Base-by-base conservation (phyloP, 2,888 invertebrate species). In the Aproaerema taeniolella region DNA sequence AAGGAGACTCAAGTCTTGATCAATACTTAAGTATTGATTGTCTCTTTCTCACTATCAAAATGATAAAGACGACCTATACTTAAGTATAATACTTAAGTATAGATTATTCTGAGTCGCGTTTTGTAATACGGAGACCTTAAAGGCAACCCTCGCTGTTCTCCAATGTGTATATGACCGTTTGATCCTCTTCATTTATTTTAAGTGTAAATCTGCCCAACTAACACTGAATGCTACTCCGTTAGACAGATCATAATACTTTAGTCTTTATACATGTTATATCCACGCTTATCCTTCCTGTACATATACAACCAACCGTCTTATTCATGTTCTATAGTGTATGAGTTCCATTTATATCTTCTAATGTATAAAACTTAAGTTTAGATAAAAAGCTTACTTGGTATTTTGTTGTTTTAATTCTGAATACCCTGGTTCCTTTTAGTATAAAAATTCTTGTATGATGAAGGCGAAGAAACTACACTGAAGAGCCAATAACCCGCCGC, bases 351-450 rank as follows among this genome's bases (percentile, higher is more conserved):
- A 66, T 69, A 72, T 68, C 72, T 67, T 78, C 55, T 74, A 66
- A 67, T 74, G 72, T 75, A 67, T 75, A 74, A 70, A 69, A 71
- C 62, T 69, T 74, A 73, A 72, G 71, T 70, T 76, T 78, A 80
- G 79, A 73, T 77, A 73, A 78, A 81, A 85, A 78, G 81, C 82
- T 83, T 83, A 74, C 68, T 79, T 73, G 61, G 67, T 61, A 61
- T 45, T 43, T 53, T 60, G 62, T 76, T 71, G 67, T 76, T 76
- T 65, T 63, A 71, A 62, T 58, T 39, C 33, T 31, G 24, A 28
- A 14, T 34, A 35, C 25, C 39, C 5, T 11, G 25, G 17, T 30
- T 32, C 33, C 30, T n/a, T 34, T 25, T 24, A 24, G 14, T 33
- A 25, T n/a, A 10, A 6, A 5, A 35, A 25, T 32, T 33, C 7